Conservation (phyloP, 2,113 vertebrate species). For the Ploceus nigricollis region DNA sequence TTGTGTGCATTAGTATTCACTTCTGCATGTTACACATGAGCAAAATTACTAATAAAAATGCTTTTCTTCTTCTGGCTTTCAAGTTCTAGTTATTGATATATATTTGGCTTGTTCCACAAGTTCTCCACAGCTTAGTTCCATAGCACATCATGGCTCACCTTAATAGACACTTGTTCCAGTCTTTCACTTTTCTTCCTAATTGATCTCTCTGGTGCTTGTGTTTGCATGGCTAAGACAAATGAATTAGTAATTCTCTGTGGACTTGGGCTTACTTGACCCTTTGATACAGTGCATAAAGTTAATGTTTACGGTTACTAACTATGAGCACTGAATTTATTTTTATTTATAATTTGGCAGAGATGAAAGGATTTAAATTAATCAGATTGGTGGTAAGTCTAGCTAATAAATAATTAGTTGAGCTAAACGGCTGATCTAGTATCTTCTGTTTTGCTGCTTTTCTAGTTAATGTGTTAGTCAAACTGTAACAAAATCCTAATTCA, state of each 20-base stretch:
- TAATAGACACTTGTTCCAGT: neutral
- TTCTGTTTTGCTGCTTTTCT: neutral
- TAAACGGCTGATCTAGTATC: neutral
- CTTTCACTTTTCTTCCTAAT: neutral
- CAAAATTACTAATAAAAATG: neutral
- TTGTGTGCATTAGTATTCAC: neutral
- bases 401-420: neutral
- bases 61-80: neutral
- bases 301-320: neutral
- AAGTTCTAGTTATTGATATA: neutral
- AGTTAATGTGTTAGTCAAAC: neutral
- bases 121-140: neutral
- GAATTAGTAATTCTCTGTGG: neutral
- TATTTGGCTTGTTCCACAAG: neutral
- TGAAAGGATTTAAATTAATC: neutral
- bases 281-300: neutral
- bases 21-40: neutral
- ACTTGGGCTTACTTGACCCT: neutral
- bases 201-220: neutral
- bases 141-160: neutral
- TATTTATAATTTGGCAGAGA: neutral
- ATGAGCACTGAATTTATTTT: neutral
- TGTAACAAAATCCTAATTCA: constrained; percentile 9
- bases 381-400: neutral
- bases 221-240: neutral